Conservation (phyloP, 2,113 vertebrate genomes). For the Ceuthmochares aereus region DNA sequence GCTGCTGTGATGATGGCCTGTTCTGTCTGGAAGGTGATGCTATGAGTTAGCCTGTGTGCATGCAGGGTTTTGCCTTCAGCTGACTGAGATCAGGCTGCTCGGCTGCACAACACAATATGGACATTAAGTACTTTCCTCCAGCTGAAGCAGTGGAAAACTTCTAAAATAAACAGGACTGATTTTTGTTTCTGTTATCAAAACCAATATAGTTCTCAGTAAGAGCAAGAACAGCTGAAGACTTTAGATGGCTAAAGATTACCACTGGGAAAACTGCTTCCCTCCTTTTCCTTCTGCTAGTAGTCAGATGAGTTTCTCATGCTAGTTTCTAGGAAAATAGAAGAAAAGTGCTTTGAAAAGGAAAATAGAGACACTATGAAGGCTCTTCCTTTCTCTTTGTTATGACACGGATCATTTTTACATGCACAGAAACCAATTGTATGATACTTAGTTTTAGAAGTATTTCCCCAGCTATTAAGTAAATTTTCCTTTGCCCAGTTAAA, state of each 20-base stretch:
- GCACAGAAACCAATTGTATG: neutral
- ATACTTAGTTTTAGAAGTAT: neutral
- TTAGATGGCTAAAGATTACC: neutral
- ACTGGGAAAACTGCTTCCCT: neutral
- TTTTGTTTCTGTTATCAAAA: neutral
- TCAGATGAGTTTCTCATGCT: neutral
- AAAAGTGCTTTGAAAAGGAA: neutral
- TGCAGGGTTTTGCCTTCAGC: neutral
- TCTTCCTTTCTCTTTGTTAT: neutral
- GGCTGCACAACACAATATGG: accelerated
- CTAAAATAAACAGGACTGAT: neutral
- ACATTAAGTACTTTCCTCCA: neutral
- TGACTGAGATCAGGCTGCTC: neutral
- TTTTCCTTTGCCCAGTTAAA: neutral
- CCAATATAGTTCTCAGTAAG: neutral
- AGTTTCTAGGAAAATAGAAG: neutral
- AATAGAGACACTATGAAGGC: neutral
- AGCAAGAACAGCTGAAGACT: neutral
- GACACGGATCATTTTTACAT: neutral
- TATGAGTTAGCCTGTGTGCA: neutral
- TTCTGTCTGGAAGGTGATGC: neutral
- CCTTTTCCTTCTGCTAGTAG: neutral
- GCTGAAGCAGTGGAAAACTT: neutral
- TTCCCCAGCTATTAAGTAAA: neutral
- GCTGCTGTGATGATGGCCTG: neutral